A percentile compares a stretch with the other conserved stretches of the same genome.
These are phyloP conservation scores for Caenorhabditis inopinata DNA, from an alignment of 1,140 invertebrate species.

Conservation along the genomic window DNA sequence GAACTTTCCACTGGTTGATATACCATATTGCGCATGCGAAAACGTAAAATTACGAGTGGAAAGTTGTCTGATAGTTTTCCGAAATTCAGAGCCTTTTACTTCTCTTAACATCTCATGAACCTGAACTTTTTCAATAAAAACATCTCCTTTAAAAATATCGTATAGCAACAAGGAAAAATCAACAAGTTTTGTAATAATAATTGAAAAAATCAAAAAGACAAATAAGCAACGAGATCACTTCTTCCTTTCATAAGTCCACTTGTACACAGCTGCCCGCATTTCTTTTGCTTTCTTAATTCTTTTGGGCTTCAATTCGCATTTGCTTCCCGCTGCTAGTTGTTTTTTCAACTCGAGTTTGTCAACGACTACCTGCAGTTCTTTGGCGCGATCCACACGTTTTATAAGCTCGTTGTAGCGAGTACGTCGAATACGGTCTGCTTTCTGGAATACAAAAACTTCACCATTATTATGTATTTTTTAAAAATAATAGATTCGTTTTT, in stretches of 20 bases:
- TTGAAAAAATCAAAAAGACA: background rate
- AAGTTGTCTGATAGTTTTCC: no score
- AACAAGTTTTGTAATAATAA: slow-evolving; percentile 6
- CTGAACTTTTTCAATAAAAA: no score
- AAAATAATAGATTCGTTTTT: no score
- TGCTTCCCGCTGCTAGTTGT: slow-evolving; percentile 70
- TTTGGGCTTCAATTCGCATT: slow-evolving; percentile 70
- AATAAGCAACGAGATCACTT: slow-evolving; percentile 42
- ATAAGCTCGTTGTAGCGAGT: slow-evolving; percentile 78
- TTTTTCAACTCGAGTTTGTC: slow-evolving; percentile 81
- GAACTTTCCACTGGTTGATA: no score
- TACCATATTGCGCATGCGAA: no score
- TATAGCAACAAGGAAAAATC: no score
- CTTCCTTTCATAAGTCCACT: slow-evolving; percentile 83
- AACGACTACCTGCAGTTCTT: slow-evolving; percentile 78
- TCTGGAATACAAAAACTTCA: slow-evolving; percentile 55
- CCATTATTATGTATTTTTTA: no score
- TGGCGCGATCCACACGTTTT: slow-evolving; percentile 80
- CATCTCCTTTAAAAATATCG: no score
- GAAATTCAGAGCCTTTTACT: no score
- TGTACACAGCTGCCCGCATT: slow-evolving; percentile 77
- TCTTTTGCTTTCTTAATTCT: slow-evolving; percentile 74
- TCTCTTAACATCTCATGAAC: no score
- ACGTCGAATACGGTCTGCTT: slow-evolving; percentile 72
- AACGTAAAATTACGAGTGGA: no score